These are phyloP conservation scores for Drosophila ustulata DNA, from an alignment of 2,888 invertebrate genomes.

Conservation along the genomic window DNA sequence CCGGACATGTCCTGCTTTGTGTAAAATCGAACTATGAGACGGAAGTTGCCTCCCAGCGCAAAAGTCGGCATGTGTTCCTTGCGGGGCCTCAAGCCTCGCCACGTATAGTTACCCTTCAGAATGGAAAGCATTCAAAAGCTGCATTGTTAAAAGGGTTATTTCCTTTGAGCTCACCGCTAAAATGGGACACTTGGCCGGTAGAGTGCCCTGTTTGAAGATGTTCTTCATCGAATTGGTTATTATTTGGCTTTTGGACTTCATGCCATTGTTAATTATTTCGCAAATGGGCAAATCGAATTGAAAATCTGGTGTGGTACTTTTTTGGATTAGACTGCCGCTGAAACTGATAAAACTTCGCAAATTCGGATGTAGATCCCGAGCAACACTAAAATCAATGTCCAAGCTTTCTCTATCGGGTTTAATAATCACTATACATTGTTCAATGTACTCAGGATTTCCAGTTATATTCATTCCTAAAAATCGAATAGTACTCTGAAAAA, in stretches of 20 bases:
- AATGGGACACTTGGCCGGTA: slow-evolving; percentile 20
- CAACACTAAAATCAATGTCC: neutral
- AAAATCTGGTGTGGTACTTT: neutral
- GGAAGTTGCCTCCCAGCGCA: neutral
- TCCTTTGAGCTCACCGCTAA: neutral
- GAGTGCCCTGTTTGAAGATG: slow-evolving; percentile 15
- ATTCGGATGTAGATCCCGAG: neutral
- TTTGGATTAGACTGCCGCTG: neutral
- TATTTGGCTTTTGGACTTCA: neutral
- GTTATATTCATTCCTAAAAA: neutral
- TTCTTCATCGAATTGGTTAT: slow-evolving; percentile 8
- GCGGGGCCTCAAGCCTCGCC: slow-evolving; percentile 3
- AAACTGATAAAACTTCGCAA: neutral
- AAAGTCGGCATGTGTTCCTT: neutral
- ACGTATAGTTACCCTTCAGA: slow-evolving; percentile 7
- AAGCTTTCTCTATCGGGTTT: slow-evolving; percentile 3
- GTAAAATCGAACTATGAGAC: neutral
- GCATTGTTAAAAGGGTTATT: neutral
- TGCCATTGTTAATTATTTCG: slow-evolving; percentile 7
- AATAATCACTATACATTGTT: neutral
- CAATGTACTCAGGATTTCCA: neutral
- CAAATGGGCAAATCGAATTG: slow-evolving; percentile 11
- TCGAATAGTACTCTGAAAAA: neutral
- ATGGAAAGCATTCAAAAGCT: neutral
- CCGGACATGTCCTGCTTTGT: neutral